phyloP scores from a whole-genome alignment of 2,113 vertebrate species.

The Eupsittula cactorum region DNA sequence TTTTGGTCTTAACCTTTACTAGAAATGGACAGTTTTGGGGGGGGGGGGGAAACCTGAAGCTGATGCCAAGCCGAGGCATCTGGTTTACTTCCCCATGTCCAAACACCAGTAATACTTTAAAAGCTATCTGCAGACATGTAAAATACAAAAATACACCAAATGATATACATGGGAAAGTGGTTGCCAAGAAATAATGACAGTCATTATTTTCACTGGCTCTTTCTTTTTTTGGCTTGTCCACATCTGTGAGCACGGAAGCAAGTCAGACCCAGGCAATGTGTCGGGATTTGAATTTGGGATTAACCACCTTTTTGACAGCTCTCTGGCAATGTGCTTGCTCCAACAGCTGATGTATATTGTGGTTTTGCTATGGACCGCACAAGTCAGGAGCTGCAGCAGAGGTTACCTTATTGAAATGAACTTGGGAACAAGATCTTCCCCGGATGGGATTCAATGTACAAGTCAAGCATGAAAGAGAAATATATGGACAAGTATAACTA shows the following conservation, averaged over 20 bases:
- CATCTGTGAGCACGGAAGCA: background rate
- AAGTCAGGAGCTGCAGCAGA: background rate
- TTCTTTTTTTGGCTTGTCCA: background rate
- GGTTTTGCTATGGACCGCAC: background rate
- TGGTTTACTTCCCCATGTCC: background rate
- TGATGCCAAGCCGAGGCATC: background rate
- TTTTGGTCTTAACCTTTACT: background rate
- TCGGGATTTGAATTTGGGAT: background rate
- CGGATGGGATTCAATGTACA: background rate
- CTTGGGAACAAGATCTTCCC: background rate
- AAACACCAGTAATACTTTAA: slow-evolving; percentile 19
- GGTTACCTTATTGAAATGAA: background rate
- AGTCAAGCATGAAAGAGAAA: background rate
- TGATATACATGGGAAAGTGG: background rate
- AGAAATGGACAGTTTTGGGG: background rate
- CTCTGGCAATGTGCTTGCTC: accelerated
- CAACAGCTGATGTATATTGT: background rate
- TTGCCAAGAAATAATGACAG: slow-evolving; percentile 20
- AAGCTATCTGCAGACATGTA: background rate
- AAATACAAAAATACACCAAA: slow-evolving; percentile 13
- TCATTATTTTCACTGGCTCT: slow-evolving; percentile 31
- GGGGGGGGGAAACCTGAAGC: background rate
- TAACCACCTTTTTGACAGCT: background rate
- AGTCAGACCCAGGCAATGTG: background rate
- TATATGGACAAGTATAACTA: background rate